Evolutionary conservation across 2,797 vertebrate species (phyloP).

Genomic region (Momotus momota): DNA sequence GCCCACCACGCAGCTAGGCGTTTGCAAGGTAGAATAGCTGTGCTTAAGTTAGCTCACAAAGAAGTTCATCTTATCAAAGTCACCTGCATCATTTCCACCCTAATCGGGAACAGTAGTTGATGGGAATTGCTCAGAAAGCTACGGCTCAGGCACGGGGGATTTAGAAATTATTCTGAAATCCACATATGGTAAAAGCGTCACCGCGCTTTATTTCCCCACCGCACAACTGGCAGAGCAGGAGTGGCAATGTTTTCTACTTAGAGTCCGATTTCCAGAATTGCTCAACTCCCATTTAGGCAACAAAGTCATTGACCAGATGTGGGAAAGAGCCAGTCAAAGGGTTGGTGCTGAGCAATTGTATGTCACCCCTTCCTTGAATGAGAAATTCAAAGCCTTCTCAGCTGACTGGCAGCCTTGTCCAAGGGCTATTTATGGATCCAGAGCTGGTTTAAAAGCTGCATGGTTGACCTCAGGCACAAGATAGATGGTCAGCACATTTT

Average conservation of each 20-base stretch:
- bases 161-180: slow-evolving; percentile 7
- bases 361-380: not conserved
- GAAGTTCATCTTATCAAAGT: not conserved
- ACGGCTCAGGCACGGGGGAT: not conserved
- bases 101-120: slow-evolving; percentile 1
- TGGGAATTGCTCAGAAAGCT: not conserved
- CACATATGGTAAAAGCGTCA: slow-evolving; percentile 18
- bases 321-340: not conserved
- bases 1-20: not conserved
- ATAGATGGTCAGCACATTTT: slow-evolving; percentile 34
- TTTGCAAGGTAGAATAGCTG: not conserved
- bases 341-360: not conserved
- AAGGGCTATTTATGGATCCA: slow-evolving; percentile 25
- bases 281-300: not conserved
- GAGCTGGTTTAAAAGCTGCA: not conserved
- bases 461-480: slow-evolving; percentile 13
- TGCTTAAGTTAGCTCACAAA: not conserved
- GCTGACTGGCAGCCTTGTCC: slow-evolving; percentile 5
- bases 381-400: slow-evolving; percentile 40
- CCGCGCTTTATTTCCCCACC: not conserved
- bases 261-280: slow-evolving; percentile 35
- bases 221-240: not conserved
- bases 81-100: not conserved
- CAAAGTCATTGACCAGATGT: slow-evolving; percentile 50
- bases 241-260: slow-evolving; percentile 38